phyloP scores from a whole-genome alignment of 37 sponge, comb jelly and placozoan species.

The Amphimedon queenslandica region DNA sequence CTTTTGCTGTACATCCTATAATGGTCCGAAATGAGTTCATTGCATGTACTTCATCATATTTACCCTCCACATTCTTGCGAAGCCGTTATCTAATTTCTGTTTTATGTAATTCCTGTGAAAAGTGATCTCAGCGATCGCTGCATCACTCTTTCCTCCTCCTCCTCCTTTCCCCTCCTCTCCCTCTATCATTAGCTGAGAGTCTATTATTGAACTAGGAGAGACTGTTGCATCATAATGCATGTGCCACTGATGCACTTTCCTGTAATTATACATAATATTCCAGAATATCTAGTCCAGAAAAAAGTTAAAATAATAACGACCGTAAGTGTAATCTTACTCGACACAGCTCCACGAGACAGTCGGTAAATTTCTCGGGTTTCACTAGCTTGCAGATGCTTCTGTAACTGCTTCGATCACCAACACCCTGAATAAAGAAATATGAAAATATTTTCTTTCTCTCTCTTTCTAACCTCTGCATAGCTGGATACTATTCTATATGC shows the following conservation, averaged over 20 bases:
- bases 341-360: conserved; percentile 46
- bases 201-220: neutral
- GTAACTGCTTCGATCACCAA: conserved; percentile 29
- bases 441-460: neutral
- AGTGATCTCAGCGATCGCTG: conserved; percentile 17
- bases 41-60: neutral
- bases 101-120: conserved; percentile 57
- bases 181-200: neutral
- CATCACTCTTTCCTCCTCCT: neutral
- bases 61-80: conserved; percentile 71
- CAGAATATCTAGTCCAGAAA: conserved; percentile 51
- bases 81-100: conserved; percentile 57
- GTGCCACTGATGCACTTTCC: conserved; percentile 59
- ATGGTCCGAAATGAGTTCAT: neutral
- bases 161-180: conserved; percentile 6
- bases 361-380: conserved; percentile 37
- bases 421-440: neutral
- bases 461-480: conserved; percentile 53
- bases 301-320: neutral
- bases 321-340: conserved; percentile 15
- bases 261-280: conserved; percentile 72
- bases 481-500: conserved; percentile 54
- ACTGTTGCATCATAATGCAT: neutral
- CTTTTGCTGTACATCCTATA: conserved; percentile 84
- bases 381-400: conserved; percentile 42